phyloP scores from a whole-genome alignment of 2,113 vertebrate species.

The Galeopterus variegatus region DNA sequence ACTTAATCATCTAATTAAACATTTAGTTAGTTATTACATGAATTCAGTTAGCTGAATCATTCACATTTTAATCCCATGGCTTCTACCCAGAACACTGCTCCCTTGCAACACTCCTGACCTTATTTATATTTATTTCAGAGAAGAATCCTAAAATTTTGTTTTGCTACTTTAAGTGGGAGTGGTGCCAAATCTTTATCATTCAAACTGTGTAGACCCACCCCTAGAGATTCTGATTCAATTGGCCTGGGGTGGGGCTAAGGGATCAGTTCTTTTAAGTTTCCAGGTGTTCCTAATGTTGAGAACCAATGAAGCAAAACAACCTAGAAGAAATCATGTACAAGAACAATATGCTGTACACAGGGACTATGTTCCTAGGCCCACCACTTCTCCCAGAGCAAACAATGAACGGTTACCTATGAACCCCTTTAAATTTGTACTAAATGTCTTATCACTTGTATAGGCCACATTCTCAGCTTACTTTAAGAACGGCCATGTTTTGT shows the following conservation, averaged over 20 bases:
- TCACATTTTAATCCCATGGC: background rate
- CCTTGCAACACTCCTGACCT: background rate
- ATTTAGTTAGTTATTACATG: background rate
- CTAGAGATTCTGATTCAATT: background rate
- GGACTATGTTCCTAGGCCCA: accelerated
- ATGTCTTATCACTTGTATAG: background rate
- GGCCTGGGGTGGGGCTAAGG: background rate
- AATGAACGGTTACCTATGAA: background rate
- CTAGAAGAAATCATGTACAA: no score
- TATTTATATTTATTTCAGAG: background rate
- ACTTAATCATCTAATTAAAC: background rate
- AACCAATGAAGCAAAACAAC: background rate
- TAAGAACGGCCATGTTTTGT: background rate
- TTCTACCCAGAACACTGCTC: background rate
- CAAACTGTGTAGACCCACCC: no score
- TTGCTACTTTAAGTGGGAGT: background rate
- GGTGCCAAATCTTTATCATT: background rate
- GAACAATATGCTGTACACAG: no score
- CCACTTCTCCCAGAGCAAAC: background rate
- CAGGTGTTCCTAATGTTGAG: background rate
- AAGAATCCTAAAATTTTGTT: background rate
- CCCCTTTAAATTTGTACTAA: background rate
- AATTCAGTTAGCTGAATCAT: background rate
- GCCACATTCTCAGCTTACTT: background rate
- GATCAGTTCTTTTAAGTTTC: background rate